A percentile compares a stretch with the other conserved stretches of the same genome.
Evolutionary conservation across 2,797 vertebrate genomes (phyloP).

Genomic region (Thripadectes ignobilis): DNA sequence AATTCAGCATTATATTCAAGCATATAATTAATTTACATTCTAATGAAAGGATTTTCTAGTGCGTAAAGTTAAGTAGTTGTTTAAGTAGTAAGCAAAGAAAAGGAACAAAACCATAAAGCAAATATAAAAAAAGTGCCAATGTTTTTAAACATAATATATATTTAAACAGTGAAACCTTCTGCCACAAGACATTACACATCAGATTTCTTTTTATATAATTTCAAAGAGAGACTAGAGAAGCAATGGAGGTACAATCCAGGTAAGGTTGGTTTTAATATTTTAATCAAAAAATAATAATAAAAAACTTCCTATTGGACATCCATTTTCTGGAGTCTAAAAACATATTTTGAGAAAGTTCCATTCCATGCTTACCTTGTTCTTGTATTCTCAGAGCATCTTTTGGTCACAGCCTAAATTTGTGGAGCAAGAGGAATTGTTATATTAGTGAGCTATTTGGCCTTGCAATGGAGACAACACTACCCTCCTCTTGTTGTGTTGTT

Average conservation of each 20-base stretch:
- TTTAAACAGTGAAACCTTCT: neutral
- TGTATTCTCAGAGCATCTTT: neutral
- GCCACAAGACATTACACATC: neutral
- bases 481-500: neutral
- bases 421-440: neutral
- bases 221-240: neutral
- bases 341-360: neutral
- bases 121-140: rapidly evolving
- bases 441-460: neutral
- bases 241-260: neutral
- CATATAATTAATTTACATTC: neutral
- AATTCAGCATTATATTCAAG: neutral
- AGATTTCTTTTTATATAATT: neutral
- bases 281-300: neutral
- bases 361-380: neutral
- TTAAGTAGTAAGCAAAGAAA: neutral
- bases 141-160: neutral
- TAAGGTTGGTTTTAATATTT: neutral
- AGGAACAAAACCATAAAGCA: neutral
- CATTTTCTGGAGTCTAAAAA: neutral
- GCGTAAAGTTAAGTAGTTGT: neutral
- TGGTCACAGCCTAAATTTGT: neutral
- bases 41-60: neutral
- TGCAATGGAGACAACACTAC: neutral
- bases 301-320: neutral